Base-by-base conservation (phyloP, 2,797 vertebrate species). In the Sebastes baramenuke region DNA sequence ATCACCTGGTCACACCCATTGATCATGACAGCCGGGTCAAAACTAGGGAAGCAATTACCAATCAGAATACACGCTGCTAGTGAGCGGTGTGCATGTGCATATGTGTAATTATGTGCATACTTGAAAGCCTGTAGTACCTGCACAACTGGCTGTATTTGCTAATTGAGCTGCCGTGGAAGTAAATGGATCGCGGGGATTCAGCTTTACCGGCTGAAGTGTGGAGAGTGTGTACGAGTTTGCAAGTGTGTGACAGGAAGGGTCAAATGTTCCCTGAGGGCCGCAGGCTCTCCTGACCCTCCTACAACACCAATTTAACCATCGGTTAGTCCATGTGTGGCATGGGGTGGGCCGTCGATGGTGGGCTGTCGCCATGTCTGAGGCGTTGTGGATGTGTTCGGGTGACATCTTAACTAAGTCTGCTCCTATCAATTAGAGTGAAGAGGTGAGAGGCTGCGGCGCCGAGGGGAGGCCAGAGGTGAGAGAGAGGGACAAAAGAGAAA, bases 351-450 rank as follows among this genome's bases (percentile, higher is more conserved):
- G 84, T 89, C 89, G 73, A 81, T 72, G 88, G 87, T 77, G 78
- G 81, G 83, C 90, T 92, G 91, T 90, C 89, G 82, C 76, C 73
- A 49, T 8, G 81, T 87, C 85, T 72, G 72, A 81, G 80, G 62
- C 67, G 72, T 52, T 67, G 84, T 87, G 87, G 90, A 94, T 87
- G 91, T 91, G 92, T 93, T 90, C 82, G 84, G 88, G 92, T 94
- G 94, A 95, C 94, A 95, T 94, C 94, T 94, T 95, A 95, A 95
- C 94, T 90, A 94, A 93, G 93, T 92, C 93, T 95, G 95, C 81
- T 94, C 84, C 85, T 91, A 90, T 94, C 93, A 95, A 95, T 96
- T 95, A 96, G 86, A 89, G 83, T 85, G 88, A 87, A 74, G 80
- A 82, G 73, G 59, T 29, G 8, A 75, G 72, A 80, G 77, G 65